Evolutionary conservation across 2,113 vertebrate species (phyloP).

Genomic region (Miniopterus natalensis): DNA sequence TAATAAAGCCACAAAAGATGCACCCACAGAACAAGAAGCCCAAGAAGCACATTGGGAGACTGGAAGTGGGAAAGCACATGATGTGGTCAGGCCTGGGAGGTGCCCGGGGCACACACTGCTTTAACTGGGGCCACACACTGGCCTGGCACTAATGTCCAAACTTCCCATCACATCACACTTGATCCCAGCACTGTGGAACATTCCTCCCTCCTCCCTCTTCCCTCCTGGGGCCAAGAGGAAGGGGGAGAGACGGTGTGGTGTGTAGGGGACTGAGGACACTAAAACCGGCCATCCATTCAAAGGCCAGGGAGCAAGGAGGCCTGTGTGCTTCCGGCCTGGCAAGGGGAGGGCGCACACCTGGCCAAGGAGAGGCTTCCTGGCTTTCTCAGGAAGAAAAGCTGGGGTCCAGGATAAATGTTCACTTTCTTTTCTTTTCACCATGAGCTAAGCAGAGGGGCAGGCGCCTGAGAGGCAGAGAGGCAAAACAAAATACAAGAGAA

Average conservation of each 20-base stretch:
- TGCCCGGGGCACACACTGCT: rapidly evolving
- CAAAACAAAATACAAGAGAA: background rate
- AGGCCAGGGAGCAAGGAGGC: background rate
- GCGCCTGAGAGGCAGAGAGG: too few relatives aligned
- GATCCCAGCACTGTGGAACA: background rate
- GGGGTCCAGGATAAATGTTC: background rate
- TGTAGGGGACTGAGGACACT: background rate
- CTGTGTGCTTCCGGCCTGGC: background rate
- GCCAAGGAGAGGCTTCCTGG: background rate
- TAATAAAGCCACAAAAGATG: background rate
- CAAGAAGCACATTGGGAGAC: background rate
- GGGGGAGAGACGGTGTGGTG: rapidly evolving
- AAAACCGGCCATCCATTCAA: rapidly evolving
- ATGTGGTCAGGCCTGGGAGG: rapidly evolving
- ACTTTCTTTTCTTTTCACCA: background rate
- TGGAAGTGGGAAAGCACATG: background rate
- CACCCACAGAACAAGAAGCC: background rate
- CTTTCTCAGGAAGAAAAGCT: background rate
- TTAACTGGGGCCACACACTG: rapidly evolving
- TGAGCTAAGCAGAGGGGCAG: background rate
- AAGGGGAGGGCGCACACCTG: background rate
- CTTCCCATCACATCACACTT: rapidly evolving
- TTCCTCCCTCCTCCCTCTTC: background rate
- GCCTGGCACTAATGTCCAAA: background rate
- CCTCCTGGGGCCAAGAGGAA: background rate